Conservation (phyloP, 2,888 invertebrate species). For the Monochamus alternatus region DNA sequence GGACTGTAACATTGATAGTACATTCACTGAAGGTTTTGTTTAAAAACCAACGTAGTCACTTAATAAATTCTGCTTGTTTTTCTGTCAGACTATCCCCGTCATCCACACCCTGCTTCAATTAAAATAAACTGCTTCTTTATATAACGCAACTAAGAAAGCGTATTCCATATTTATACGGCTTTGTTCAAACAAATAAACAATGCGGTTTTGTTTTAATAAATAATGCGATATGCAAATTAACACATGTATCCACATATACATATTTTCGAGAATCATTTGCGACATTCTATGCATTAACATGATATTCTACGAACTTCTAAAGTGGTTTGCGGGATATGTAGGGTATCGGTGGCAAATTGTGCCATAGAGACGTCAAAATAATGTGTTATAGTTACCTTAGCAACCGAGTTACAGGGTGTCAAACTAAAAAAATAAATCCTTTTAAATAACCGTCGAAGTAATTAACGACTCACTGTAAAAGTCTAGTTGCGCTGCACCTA, state of each 20-base stretch:
- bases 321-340: too few species aligned
- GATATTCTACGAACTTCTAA: too few species aligned
- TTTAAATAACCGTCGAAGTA: too few species aligned
- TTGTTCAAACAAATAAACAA: not conserved
- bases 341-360: too few species aligned
- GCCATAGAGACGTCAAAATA: too few species aligned
- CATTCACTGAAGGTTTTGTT: not conserved
- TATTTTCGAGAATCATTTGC: slow-evolving; percentile 27
- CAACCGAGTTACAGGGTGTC: too few species aligned
- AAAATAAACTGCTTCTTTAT: slow-evolving; percentile 4
- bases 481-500: slow-evolving; percentile 19
- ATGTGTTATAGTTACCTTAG: too few species aligned
- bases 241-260: not conserved
- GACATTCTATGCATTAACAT: not conserved
- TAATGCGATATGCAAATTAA: not conserved
- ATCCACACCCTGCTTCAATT: slow-evolving; percentile 5
- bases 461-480: not conserved
- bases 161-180: slow-evolving; percentile 11
- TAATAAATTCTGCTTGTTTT: not conserved
- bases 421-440: too few species aligned
- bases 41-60: not conserved
- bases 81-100: not conserved
- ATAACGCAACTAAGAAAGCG: not conserved
- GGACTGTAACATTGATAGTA: too few species aligned
- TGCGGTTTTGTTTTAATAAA: not conserved